Evolutionary conservation across 2,888 invertebrate species (phyloP).

Genomic region (Luffia ferchaultella): DNA sequence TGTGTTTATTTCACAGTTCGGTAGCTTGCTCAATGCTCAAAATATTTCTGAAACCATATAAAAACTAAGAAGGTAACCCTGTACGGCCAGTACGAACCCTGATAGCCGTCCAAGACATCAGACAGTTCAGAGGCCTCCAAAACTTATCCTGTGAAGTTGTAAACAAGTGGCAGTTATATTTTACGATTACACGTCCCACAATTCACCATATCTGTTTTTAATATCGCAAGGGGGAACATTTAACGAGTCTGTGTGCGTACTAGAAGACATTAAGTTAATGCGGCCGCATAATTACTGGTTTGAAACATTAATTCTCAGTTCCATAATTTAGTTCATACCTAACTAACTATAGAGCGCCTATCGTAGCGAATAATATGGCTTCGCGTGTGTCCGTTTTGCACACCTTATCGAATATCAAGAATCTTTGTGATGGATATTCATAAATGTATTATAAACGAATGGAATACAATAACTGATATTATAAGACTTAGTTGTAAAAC

Average conservation of each 20-base stretch:
- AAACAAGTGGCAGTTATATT: not conserved
- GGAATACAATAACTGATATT: too few relatives aligned
- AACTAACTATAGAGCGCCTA: slow-evolving; percentile 32
- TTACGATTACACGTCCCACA: not conserved
- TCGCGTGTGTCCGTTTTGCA: not conserved
- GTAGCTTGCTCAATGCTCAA: too few relatives aligned
- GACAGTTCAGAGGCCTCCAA: too few relatives aligned
- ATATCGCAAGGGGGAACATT: not conserved
- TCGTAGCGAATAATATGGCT: not conserved
- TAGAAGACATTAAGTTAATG: slow-evolving; percentile 63
- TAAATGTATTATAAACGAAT: too few relatives aligned
- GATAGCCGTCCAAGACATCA: too few relatives aligned
- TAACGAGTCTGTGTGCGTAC: slow-evolving; percentile 27
- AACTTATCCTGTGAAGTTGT: too few relatives aligned
- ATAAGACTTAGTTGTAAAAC: too few relatives aligned
- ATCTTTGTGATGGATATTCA: too few relatives aligned
- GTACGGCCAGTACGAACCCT: too few relatives aligned
- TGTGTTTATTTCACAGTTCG: too few relatives aligned
- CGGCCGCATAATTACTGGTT: slow-evolving; percentile 62
- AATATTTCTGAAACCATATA: too few relatives aligned
- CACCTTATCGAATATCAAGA: not conserved
- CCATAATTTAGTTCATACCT: slow-evolving; percentile 61
- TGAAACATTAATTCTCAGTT: slow-evolving; percentile 61
- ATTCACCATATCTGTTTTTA: not conserved
- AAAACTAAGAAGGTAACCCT: too few relatives aligned